Evolutionary conservation across 2,888 invertebrate genomes (phyloP).

Genomic region (Kryphioiulus occultus): DNA sequence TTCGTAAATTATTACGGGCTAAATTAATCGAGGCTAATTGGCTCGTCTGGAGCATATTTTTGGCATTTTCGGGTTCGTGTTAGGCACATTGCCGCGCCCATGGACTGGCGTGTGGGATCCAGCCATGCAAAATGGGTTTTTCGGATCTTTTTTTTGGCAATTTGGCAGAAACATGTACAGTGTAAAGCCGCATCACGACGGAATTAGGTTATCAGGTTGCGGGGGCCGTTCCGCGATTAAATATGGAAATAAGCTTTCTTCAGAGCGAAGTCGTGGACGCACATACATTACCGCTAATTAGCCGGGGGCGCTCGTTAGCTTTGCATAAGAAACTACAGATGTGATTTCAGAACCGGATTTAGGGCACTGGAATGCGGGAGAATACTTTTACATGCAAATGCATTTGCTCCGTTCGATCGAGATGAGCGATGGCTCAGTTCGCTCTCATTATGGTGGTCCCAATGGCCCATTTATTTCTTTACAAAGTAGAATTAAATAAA

Average conservation of each 20-base stretch:
- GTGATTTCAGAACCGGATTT: background rate
- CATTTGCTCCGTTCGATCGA: too few relatives aligned
- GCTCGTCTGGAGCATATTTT: background rate
- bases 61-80: background rate
- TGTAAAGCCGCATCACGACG: background rate
- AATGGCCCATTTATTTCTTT: too few relatives aligned
- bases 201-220: constrained; percentile 9
- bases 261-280: background rate
- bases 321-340: background rate
- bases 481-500: too few relatives aligned
- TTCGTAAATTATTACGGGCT: background rate
- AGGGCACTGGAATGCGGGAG: background rate
- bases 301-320: background rate
- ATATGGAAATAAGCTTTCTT: constrained; percentile 20
- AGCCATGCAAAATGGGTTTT: background rate
- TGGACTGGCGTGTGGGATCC: background rate
- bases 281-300: background rate
- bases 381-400: too few relatives aligned
- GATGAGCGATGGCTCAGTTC: too few relatives aligned
- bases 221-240: background rate
- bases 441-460: too few relatives aligned
- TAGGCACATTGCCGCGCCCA: background rate
- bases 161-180: too few relatives aligned
- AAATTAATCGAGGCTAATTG: background rate
- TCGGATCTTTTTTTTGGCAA: background rate